Evolutionary conservation across 1,140 invertebrate species (phyloP).

Genomic region (Trypoxylus dichotomus): DNA sequence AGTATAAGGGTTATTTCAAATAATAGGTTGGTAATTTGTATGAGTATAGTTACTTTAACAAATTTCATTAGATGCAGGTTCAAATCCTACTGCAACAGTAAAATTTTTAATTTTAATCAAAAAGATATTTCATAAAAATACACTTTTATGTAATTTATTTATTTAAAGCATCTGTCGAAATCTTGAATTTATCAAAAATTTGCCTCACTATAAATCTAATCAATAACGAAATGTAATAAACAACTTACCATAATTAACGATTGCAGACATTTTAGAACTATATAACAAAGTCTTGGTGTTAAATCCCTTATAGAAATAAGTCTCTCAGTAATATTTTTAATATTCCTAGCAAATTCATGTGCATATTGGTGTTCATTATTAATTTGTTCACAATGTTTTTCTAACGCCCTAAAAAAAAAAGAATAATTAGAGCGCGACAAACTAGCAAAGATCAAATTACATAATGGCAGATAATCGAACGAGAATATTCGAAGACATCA

Average conservation of each 20-base stretch:
- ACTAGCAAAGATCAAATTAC: not conserved
- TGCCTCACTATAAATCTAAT: too few species aligned
- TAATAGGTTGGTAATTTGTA: too few species aligned
- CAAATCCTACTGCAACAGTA: too few species aligned
- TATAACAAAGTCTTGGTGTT: slow-evolving; percentile 25
- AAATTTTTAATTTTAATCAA: too few species aligned
- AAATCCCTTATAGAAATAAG: slow-evolving; percentile 8
- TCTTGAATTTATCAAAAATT: too few species aligned
- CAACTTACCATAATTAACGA: not conserved
- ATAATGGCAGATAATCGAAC: slow-evolving; percentile 1
- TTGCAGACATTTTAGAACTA: slow-evolving; percentile 21
- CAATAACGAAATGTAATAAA: too few species aligned
- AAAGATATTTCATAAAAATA: too few species aligned
- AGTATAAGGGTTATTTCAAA: too few species aligned
- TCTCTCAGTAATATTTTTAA: slow-evolving; percentile 17
- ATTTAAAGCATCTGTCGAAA: not conserved
- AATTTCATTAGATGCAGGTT: too few species aligned
- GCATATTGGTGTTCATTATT: not conserved
- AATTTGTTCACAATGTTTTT: slow-evolving; percentile 13
- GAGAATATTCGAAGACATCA: not conserved
- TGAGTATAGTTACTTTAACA: too few species aligned
- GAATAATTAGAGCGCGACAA: not conserved
- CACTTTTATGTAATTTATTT: not conserved
- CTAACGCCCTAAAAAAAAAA: slow-evolving; percentile 3
- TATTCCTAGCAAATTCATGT: slow-evolving; percentile 18